phyloP scores from a whole-genome alignment of 2,888 invertebrate species.

The Calameuta pallipes region DNA sequence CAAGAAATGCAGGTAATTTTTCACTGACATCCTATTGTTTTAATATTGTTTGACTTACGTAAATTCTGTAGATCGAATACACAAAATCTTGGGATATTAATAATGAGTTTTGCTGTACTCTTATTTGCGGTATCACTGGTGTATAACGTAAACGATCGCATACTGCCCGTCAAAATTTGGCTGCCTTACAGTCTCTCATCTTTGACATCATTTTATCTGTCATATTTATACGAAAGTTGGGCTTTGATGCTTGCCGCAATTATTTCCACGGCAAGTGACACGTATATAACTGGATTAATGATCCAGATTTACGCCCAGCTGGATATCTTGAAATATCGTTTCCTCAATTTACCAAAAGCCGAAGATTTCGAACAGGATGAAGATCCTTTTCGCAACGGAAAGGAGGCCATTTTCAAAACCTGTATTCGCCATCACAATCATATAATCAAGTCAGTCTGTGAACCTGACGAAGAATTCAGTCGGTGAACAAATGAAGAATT shows the following conservation, averaged over 20 bases:
- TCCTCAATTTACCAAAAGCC: conserved; percentile 16
- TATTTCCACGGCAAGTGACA: conserved; percentile 14
- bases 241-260: conserved; percentile 17
- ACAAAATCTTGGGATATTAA: too few relatives aligned
- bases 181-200: conserved; percentile 1
- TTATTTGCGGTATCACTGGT: not conserved
- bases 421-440: conserved; percentile 20
- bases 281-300: conserved; percentile 24
- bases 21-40: too few relatives aligned
- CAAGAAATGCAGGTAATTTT: too few relatives aligned
- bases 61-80: too few relatives aligned
- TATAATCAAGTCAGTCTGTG: conserved; percentile 21
- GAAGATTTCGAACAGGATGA: not conserved
- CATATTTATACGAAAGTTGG: conserved; percentile 13
- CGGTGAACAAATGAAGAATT: too few relatives aligned
- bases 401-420: not conserved
- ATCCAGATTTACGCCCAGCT: conserved; percentile 28
- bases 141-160: not conserved
- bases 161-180: conserved; percentile 13
- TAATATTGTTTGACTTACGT: too few relatives aligned
- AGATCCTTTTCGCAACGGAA: too few relatives aligned
- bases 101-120: too few relatives aligned
- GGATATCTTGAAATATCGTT: conserved; percentile 32
- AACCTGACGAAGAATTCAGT: too few relatives aligned
- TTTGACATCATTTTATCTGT: not conserved